Conservation (phyloP, 2,113 vertebrate genomes). For the Leiothrix lutea region DNA sequence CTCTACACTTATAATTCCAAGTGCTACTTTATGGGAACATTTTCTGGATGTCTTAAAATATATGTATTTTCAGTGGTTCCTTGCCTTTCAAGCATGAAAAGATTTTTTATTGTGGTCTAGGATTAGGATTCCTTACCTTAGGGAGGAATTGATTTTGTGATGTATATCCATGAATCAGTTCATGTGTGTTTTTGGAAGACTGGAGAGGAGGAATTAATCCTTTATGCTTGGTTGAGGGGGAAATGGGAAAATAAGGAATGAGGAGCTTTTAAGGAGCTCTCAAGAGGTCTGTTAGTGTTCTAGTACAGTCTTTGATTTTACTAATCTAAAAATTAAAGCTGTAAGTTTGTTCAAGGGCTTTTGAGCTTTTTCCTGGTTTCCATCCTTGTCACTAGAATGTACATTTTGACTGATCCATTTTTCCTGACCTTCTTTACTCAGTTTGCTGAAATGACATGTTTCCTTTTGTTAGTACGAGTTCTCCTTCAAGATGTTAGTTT, state of each 20-base stretch:
- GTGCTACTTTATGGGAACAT: background rate
- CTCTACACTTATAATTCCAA: background rate
- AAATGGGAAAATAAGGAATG: background rate
- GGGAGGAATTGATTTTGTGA: background rate
- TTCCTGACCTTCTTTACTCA: background rate
- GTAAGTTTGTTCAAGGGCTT: background rate
- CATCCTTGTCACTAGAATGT: background rate
- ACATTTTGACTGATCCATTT: background rate
- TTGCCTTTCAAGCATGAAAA: background rate
- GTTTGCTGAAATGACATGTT: background rate
- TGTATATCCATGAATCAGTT: background rate
- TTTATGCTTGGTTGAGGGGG: background rate
- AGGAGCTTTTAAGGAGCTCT: background rate
- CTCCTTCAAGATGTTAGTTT: background rate
- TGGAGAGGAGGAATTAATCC: background rate
- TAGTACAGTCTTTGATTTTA: background rate
- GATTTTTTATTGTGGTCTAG: background rate
- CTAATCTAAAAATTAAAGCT: background rate
- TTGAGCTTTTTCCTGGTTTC: background rate
- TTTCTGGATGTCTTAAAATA: slow-evolving; percentile 7
- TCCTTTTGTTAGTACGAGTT: background rate
- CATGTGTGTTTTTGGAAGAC: background rate
- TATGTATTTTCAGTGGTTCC: background rate
- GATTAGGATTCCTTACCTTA: background rate
- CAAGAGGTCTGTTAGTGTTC: background rate